Conservation (phyloP, 1,140 invertebrate species). For the Xylocopa sonorina region DNA sequence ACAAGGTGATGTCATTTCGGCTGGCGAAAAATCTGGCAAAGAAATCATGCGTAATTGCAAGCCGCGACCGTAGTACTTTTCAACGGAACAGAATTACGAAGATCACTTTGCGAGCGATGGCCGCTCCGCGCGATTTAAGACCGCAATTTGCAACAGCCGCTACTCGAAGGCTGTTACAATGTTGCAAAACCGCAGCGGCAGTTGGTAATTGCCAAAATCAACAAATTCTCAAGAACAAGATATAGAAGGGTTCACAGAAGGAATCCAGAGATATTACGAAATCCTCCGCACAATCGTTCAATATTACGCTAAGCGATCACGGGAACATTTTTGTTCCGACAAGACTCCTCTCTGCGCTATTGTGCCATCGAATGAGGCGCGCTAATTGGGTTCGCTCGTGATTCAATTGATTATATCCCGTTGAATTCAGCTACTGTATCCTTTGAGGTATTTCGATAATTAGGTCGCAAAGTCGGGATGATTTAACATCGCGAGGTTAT, state of each 20-base stretch:
- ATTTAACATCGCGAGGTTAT: background rate
- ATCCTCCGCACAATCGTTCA: too few species aligned
- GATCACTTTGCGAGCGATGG: constrained; percentile 29
- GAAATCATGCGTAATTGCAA: constrained; percentile 43
- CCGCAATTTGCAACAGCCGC: constrained; percentile 42
- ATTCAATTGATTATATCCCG: constrained; percentile 1
- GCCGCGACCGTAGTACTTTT: constrained; percentile 28
- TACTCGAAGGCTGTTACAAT: background rate
- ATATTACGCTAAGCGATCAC: background rate
- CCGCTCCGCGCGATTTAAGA: constrained; percentile 18
- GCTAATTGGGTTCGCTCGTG: background rate
- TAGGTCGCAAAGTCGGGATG: background rate
- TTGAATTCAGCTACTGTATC: background rate
- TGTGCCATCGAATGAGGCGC: background rate
- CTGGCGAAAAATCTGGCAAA: constrained; percentile 27
- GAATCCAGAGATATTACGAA: too few species aligned
- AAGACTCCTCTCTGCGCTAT: background rate
- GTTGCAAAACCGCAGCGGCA: constrained; percentile 24
- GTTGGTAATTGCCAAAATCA: constrained; percentile 42
- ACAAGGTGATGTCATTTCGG: too few species aligned
- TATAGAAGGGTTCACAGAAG: constrained; percentile 5
- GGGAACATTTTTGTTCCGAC: background rate
- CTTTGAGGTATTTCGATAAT: background rate
- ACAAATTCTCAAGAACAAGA: constrained; percentile 16
- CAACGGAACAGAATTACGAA: constrained; percentile 13